phyloP scores from a whole-genome alignment of 2,797 vertebrate species.

The Yasuhikotakia modesta region DNA sequence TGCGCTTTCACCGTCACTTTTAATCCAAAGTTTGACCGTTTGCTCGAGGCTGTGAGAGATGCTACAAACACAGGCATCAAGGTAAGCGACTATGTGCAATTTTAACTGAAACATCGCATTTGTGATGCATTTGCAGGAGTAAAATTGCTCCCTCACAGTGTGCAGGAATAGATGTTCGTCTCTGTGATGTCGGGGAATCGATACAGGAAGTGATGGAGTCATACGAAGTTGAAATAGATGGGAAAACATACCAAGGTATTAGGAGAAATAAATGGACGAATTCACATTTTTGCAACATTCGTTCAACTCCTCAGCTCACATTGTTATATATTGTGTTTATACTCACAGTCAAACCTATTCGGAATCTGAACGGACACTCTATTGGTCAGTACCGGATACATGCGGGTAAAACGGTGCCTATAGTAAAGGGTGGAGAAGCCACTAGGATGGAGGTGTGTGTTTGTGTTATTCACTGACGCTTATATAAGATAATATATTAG shows the following conservation, averaged over 20 bases:
- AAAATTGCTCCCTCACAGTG: slow-evolving; percentile 73
- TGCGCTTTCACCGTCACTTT: slow-evolving; percentile 99
- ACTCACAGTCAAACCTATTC: slow-evolving; percentile 90
- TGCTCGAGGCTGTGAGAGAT: slow-evolving; percentile 96
- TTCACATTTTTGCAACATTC: too few relatives aligned
- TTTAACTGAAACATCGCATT: not conserved
- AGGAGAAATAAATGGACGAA: not conserved
- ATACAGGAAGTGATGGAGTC: slow-evolving; percentile 99
- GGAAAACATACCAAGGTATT: slow-evolving; percentile 96
- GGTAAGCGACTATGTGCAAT: slow-evolving; percentile 71
- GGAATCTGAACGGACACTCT: slow-evolving; percentile 97
- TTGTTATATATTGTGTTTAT: not conserved
- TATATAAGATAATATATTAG: too few relatives aligned
- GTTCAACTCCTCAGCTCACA: not conserved
- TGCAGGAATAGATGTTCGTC: slow-evolving; percentile 95
- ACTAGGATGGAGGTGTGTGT: slow-evolving; percentile 91
- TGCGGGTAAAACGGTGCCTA: slow-evolving; percentile 97
- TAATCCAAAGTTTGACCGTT: slow-evolving; percentile 94
- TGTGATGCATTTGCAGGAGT: not conserved
- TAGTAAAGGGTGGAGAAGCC: slow-evolving; percentile 98
- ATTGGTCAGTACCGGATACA: slow-evolving; percentile 98
- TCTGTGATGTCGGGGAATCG: slow-evolving; percentile 94
- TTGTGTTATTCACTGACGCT: not conserved
- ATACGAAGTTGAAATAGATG: slow-evolving; percentile 85
- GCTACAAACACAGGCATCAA: slow-evolving; percentile 98